phyloP scores from a whole-genome alignment of 2,113 vertebrate species.

The Zootoca vivipara region DNA sequence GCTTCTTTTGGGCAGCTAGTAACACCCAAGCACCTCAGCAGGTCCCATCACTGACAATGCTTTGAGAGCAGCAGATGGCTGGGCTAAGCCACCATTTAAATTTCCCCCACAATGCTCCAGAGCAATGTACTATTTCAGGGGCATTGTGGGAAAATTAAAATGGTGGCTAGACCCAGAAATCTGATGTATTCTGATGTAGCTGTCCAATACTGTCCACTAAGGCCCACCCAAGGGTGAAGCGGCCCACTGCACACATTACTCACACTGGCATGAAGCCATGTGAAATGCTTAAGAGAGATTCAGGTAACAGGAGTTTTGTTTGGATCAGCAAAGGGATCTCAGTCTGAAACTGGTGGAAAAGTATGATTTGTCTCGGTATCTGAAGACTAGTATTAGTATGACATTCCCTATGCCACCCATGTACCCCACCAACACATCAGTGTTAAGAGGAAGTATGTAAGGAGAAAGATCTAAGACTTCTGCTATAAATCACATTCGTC shows the following conservation, averaged over 20 bases:
- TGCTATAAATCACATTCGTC: neutral
- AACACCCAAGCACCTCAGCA: too few species aligned
- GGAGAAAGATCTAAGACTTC: neutral
- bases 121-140: neutral
- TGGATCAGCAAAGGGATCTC: neutral
- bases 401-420: neutral
- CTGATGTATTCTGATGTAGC: neutral
- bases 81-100: neutral
- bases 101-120: neutral
- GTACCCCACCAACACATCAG: neutral
- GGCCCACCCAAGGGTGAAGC: neutral
- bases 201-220: neutral
- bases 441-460: neutral
- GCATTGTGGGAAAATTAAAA: neutral
- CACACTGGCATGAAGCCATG: neutral
- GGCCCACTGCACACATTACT: neutral
- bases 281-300: neutral
- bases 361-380: neutral
- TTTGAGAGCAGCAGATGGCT: neutral
- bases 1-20: too few species aligned
- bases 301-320: neutral
- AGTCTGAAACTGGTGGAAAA: neutral
- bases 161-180: neutral
- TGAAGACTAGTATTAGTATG: neutral
- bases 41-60: neutral